Base-by-base conservation (phyloP, 2,888 invertebrate genomes). In the Drosophila atroscutellata region DNA sequence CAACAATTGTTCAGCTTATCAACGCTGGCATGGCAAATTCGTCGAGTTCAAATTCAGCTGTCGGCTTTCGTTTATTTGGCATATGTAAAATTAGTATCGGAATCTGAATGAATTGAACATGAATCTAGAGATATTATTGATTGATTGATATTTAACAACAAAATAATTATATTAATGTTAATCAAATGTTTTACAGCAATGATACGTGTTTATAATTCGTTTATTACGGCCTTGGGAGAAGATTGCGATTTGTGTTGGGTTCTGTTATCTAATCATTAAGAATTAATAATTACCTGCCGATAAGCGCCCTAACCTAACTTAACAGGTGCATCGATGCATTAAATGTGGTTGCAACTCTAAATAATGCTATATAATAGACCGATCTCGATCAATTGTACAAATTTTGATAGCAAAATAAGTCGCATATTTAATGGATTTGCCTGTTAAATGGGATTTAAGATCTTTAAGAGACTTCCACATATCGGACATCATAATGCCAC, bases 41-140 rank as follows among this genome's bases (percentile, higher is more conserved):
- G 57, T 74, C 69, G 65, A 80, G 69, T 74, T 57, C 73, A 63
- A 66, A 28, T 37, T n/a, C 55, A 37, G 20, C 15, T 26, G 26
- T 45, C 45, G 45, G 20, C 15, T 15, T 45, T 45, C 45, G 20
- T 45, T 45, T 15, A 24, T 45, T 24, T 24, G 20, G 24, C 20
- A 45, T 24, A 45, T 24, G 20, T 45, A 26, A 24, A 26, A 36
- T 54, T 54, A 24, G 24, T 45, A 45, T 7, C 20, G 8, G 45
- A 15, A 24, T 8, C 24, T 15, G 15, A 24, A 45, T 24, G 15
- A 24, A 45, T 15, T 20, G 7, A 20, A 45, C 45, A 20, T 2
- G 7, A 45, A 7, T 20, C 20, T 20, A 45, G 13, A 20, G 42
- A 24, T 45, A 15, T 45, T 45, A 15, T 45, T 24, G 15, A 45